Conservation (phyloP, 2,888 invertebrate species). For the Boloria selene region DNA sequence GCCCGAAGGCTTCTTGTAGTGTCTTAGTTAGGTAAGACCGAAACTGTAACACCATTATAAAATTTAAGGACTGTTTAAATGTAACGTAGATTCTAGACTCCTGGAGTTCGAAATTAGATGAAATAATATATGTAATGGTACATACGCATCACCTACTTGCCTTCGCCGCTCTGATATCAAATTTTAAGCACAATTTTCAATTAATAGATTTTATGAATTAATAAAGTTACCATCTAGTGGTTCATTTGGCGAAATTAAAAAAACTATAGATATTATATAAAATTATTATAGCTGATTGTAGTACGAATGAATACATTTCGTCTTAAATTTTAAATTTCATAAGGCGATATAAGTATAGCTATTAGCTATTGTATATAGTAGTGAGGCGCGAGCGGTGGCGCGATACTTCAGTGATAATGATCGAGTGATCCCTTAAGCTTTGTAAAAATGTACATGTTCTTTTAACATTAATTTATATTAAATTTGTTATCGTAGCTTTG, state of each 20-base stretch:
- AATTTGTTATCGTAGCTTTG: constrained; percentile 82
- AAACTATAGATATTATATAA: constrained; percentile 32
- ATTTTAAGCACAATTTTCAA: constrained; percentile 48
- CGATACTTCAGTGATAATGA: constrained; percentile 66
- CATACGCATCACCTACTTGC: constrained; percentile 75
- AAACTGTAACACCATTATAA: constrained; percentile 68
- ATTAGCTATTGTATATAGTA: constrained; percentile 51
- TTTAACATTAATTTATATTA: constrained; percentile 80
- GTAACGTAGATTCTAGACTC: constrained; percentile 48
- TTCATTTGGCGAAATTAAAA: constrained; percentile 48
- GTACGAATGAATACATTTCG: constrained; percentile 35
- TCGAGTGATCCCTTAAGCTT: constrained; percentile 75
- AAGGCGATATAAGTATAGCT: constrained; percentile 38
- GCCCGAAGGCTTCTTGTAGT: constrained; percentile 54
- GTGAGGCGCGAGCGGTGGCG: constrained; percentile 2
- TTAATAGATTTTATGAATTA: constrained; percentile 45
- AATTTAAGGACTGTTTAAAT: constrained; percentile 39
- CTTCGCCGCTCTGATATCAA: constrained; percentile 62
- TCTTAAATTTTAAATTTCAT: constrained; percentile 37
- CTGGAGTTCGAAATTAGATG: constrained; percentile 52
- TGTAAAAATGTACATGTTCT: constrained; percentile 81
- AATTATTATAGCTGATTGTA: constrained; percentile 23
- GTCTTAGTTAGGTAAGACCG: constrained; percentile 57
- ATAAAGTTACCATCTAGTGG: constrained; percentile 71
- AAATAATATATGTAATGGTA: constrained; percentile 48